Evolutionary conservation across 2,113 vertebrate genomes (phyloP), one percentile per base, ranked within the genome.

Genomic region (Morone saxatilis): DNA sequence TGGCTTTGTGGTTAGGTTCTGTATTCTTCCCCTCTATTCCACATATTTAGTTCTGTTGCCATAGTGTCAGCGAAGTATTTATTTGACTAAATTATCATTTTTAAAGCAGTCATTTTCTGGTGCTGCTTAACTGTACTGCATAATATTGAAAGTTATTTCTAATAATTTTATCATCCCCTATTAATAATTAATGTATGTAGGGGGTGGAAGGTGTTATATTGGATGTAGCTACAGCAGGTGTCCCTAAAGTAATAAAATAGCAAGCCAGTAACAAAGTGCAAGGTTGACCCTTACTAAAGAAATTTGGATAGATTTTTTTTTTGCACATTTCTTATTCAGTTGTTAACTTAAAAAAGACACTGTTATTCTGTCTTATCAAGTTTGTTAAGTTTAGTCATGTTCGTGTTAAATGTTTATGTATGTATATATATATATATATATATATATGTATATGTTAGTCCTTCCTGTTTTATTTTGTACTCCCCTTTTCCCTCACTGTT

Each of bases 161-260:
- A 10, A 17, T 63, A 65, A 4, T 53, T 14, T 78, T 45, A 38
- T 5, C 4, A 14, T 36, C 38, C 5, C 60, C 1, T 14, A 7
- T 4, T 31, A 41, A 8, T 41, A 12, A 47, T 54, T 20, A 43
- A 41, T 68, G 45, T 81, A 40, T 47, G 43, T 22, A 41, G 47
- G 38, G 50, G 22, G 7, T 60, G 54, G 40, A 1, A 1, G 41
- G 13, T 38, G 11, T 60, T 59, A 12, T 14, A n/a, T 51, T 75
- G 69, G 60, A 67, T 80, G 36, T 16, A 56, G 41, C 31, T 40
- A 31, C 31, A 31, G 31, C 31, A 0, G 14, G 40, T 56, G 56
- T 78, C 68, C 43, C 61, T 56, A 17, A 61, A 69, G 38, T 50
- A 47, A 72, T 54, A 70, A 78, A 81, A 38, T 19, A 10, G n/a